Base-by-base conservation (phyloP, 2,113 vertebrate genomes). In the Hassar affinis region DNA sequence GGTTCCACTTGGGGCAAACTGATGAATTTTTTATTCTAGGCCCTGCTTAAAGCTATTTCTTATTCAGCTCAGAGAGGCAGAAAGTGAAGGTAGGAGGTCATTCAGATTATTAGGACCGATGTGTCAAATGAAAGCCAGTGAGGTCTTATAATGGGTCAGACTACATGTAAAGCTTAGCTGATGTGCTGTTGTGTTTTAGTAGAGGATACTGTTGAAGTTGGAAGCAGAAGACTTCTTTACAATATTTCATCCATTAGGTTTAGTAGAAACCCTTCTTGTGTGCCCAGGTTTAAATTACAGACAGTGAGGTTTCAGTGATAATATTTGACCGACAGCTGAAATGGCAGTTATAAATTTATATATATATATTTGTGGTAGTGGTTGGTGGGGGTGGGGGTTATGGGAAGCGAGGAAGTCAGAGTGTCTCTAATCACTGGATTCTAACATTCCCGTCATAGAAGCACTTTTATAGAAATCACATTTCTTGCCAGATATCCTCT, bases 51-150 rank as follows among this genome's bases (percentile, higher is more conserved):
- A 57, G 52, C 66, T 47, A 57, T 82, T 61, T 49, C 12, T 72
- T 74, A 82, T 82, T 83, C n/a, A 51, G 81, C 42, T 75, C 71
- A 76, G 56, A 52, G 17, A 66, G 57, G 66, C 79, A 78, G 61
- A 87, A 85, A 91, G 88, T 84, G 86, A 89, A 87, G 79, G 87
- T 88, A 86, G 88, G 86, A 87, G 84, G 86, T 82, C 91, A 92
- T 91, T 92, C 92, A 94, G 93, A 93, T 92, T 94, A 95, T 96
- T 93, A 92, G 93, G 90, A 94, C 94, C 91, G 89, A 94, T 95
- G 94, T 93, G 93, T 95, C 94, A 95, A 93, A 94, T 92, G 90
- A 90, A 92, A 84, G 90, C 88, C 88, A 84, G 88, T 92, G 91
- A 91, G 93, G 92, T 90, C 91, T 88, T 84, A 86, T 91, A 94